Evolutionary conservation across 2,797 vertebrate species (phyloP).

Genomic region (Hoplostethus mediterraneus): DNA sequence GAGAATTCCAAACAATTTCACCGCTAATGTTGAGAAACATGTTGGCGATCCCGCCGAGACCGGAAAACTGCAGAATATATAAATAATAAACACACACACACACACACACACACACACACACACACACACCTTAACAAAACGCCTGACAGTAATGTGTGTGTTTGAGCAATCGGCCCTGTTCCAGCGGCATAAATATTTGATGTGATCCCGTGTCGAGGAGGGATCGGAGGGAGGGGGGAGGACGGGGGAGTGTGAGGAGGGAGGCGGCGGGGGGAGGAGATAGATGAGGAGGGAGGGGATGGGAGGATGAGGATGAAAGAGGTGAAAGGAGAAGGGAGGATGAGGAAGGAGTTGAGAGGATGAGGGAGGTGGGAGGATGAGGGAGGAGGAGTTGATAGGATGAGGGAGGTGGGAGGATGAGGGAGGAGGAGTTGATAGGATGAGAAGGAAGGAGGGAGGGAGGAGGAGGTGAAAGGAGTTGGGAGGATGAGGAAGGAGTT

Average conservation of each 20-base stretch:
- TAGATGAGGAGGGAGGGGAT: background rate
- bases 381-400: background rate
- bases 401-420: background rate
- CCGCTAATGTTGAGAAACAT: slow-evolving; percentile 84
- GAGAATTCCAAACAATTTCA: slow-evolving; percentile 84
- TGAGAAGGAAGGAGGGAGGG: slow-evolving; percentile 27
- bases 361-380: background rate
- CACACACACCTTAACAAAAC: slow-evolving; percentile 72
- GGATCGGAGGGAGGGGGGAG: slow-evolving; percentile 44
- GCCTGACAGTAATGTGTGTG: slow-evolving; percentile 80
- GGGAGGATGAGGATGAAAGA: background rate
- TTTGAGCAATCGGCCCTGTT: slow-evolving; percentile 78
- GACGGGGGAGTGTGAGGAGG: background rate
- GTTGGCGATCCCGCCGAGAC: slow-evolving; percentile 74
- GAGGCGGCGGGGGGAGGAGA: background rate
- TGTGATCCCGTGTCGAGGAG: slow-evolving; percentile 68
- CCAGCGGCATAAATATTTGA: slow-evolving; percentile 82
- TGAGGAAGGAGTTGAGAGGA: background rate
- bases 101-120: slow-evolving; percentile 9
- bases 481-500: background rate
- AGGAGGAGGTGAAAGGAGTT: background rate
- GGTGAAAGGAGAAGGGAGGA: background rate
- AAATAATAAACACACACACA: slow-evolving; percentile 74
- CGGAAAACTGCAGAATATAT: slow-evolving; percentile 67
- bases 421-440: background rate